These are phyloP conservation scores for Heterocephalus glaber DNA, from an alignment of 2,113 vertebrate genomes.

Conservation along the genomic window DNA sequence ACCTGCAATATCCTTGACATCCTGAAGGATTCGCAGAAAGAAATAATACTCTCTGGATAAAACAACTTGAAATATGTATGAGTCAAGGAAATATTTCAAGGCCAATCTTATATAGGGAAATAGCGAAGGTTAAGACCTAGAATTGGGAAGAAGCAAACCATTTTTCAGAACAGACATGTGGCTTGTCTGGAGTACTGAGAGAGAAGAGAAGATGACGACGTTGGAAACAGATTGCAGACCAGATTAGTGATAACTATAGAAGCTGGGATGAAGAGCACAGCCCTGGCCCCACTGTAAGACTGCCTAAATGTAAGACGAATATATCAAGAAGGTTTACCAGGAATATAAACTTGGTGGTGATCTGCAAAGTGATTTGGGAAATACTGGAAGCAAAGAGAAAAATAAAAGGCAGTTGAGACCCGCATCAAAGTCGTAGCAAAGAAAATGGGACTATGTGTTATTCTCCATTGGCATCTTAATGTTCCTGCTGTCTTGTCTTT, in stretches of 20 bases:
- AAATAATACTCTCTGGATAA: neutral
- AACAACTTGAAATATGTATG: neutral
- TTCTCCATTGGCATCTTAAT: neutral
- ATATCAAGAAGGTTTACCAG: neutral
- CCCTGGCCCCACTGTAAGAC: neutral
- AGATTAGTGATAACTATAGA: neutral
- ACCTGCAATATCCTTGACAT: neutral
- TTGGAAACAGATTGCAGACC: neutral
- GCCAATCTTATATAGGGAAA: neutral
- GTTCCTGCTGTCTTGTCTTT: neutral
- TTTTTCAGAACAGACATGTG: neutral
- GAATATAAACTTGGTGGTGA: neutral
- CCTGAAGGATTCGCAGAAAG: neutral
- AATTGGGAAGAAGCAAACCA: neutral
- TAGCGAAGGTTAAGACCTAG: neutral
- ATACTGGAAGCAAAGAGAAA: neutral
- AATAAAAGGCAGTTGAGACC: neutral
- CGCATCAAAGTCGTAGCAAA: neutral
- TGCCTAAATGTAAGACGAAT: neutral
- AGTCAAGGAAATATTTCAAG: neutral
- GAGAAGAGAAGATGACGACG: neutral
- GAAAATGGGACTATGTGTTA: neutral
- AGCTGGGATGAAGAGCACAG: neutral
- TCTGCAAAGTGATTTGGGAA: neutral
- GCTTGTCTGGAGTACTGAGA: neutral